Evolutionary conservation across 2,888 invertebrate species (phyloP), one percentile per base, ranked within the genome.

Genomic region (Timema cristinae): DNA sequence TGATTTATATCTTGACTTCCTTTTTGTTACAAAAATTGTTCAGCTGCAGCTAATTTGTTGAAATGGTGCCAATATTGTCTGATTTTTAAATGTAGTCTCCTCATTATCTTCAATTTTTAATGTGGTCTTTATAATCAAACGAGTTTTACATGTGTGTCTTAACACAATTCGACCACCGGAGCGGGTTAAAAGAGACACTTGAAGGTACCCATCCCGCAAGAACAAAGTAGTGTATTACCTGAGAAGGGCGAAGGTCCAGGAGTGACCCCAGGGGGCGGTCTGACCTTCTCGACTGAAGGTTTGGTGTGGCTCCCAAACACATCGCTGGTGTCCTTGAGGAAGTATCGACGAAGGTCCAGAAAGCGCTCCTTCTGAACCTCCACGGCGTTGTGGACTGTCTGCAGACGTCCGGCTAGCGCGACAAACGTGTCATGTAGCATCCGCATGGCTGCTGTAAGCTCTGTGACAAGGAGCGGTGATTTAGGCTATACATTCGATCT

Each of bases 401-500:
- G 94, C 54, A 95, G 82, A 56, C 93, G 89, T 0, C 94, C 95
- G n/a, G 95, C 95, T 72, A 96, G 82, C 0, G 93, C 92, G 51
- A 96, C 90, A 78, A 95, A 89, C 5, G 93, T 92, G 80, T 94
- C 94, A 80, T 95, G 93, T 78, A 95, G 88, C 79, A 93, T 89
- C 51, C 89, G 87, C 82, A 96, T 89, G 16, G 94, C 91, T 71
- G 89, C 83, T 10, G 91, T 89, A 74, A 95, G 81, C 82, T 95
- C 95, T 92, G 82, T 7, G 83, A 82, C 68, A 75, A 72, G 72
- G 74, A 73, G 32, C 4, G 32, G 32, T 32, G 32, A 32, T 32
- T 32, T n/a, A n/a, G n/a, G n/a, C n/a, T n/a, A n/a, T n/a, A n/a
- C n/a, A n/a, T n/a, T n/a, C n/a, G n/a, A 32, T 32, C 32, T 32